A percentile compares a stretch with the other conserved stretches of the same genome.
These are phyloP conservation scores for Misgurnus anguillicaudatus DNA, from an alignment of 2,113 vertebrate species.

Conservation along the genomic window DNA sequence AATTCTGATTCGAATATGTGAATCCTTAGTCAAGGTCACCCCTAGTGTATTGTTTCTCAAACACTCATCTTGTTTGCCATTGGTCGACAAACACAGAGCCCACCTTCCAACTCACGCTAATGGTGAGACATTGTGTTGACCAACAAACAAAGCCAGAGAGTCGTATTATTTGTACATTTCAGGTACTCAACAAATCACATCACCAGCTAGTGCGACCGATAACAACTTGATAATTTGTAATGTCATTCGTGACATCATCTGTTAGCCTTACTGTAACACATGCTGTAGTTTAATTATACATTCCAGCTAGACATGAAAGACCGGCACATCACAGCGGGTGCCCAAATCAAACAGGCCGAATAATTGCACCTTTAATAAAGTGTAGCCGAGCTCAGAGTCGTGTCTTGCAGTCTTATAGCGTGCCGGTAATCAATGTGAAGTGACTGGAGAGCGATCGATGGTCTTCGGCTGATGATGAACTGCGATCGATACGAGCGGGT, in stretches of 20 bases:
- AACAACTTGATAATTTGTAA: neutral
- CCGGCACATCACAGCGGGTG: conserved; percentile 17
- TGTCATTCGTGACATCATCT: neutral
- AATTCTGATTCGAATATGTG: too few species aligned
- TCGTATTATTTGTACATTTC: too few species aligned
- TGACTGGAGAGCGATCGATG: conserved; percentile 55
- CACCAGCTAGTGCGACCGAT: too few species aligned
- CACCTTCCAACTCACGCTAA: too few species aligned
- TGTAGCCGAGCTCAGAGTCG: conserved; percentile 31
- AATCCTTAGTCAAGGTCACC: too few species aligned
- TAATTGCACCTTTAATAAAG: conserved; percentile 49
- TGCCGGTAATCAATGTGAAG: conserved; percentile 57
- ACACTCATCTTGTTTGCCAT: too few species aligned
- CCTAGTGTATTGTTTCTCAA: too few species aligned
- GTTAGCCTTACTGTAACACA: neutral
- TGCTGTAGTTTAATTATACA: neutral
- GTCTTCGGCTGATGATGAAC: conserved; percentile 50
- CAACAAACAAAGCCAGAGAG: too few species aligned
- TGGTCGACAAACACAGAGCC: too few species aligned
- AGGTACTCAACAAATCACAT: too few species aligned
- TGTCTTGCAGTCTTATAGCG: conserved; percentile 36
- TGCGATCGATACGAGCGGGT: conserved; percentile 51
- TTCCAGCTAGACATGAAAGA: neutral
- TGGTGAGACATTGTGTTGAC: too few species aligned
- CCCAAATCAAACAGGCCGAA: conserved; percentile 41